phyloP scores from a whole-genome alignment of 2,888 invertebrate genomes.

The Galerucella pusilla region DNA sequence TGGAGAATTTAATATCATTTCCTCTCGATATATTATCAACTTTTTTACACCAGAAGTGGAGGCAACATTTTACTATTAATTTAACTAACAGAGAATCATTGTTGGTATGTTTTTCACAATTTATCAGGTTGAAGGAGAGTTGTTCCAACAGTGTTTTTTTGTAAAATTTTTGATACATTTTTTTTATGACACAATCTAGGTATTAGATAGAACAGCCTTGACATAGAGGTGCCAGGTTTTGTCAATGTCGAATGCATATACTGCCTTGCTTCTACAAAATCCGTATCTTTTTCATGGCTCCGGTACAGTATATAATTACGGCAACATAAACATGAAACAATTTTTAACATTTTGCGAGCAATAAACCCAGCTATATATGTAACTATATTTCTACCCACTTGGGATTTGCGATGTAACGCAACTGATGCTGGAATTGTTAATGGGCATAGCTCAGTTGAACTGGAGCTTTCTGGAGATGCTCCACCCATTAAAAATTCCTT shows the following conservation, averaged over 20 bases:
- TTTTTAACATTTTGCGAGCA: background rate
- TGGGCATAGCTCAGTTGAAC: conserved; percentile 2
- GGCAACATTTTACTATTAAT: too few relatives aligned
- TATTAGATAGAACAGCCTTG: background rate
- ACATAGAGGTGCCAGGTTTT: background rate
- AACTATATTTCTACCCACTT: background rate
- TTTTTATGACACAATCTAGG: too few relatives aligned
- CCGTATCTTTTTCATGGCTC: background rate
- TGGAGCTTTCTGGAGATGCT: background rate
- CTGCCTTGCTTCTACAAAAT: background rate
- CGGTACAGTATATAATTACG: background rate
- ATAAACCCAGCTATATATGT: conserved; percentile 2
- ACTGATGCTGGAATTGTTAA: conserved; percentile 4
- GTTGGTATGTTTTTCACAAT: too few relatives aligned
- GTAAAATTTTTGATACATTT: too few relatives aligned
- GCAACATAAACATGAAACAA: background rate
- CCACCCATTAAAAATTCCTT: background rate
- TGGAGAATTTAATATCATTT: too few relatives aligned
- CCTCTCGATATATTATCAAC: too few relatives aligned
- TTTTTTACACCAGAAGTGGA: too few relatives aligned
- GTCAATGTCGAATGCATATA: background rate
- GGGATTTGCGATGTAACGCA: background rate
- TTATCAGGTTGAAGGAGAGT: too few relatives aligned
- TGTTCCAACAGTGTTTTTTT: too few relatives aligned
- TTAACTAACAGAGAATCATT: too few relatives aligned